phyloP scores from a whole-genome alignment of 2,113 vertebrate species.

The Archocentrus centrarchus region DNA sequence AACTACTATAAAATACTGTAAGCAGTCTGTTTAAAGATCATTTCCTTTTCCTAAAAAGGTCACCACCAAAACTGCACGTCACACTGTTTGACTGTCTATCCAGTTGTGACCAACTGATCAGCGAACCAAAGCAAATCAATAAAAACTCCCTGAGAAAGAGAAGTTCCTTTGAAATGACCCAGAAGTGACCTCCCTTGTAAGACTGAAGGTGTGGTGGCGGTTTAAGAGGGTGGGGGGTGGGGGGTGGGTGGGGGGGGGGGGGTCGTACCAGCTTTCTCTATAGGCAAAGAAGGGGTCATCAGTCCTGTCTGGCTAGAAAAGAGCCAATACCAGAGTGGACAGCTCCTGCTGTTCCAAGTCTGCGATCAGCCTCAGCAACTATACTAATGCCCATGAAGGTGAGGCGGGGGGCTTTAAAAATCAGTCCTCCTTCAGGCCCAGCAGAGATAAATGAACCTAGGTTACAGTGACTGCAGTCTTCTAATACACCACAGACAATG shows the following conservation, averaged over 20 bases:
- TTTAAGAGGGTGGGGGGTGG: constrained; percentile 28
- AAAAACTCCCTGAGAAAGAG: constrained; percentile 72
- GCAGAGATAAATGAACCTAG: constrained; percentile 91
- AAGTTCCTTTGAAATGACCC: constrained; percentile 79
- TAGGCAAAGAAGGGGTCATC: constrained; percentile 82
- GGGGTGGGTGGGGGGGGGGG: constrained; percentile 30
- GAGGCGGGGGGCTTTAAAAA: constrained; percentile 73
- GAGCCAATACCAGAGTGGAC: constrained; percentile 83
- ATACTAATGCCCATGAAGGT: constrained; percentile 78
- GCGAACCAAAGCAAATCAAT: constrained; percentile 76
- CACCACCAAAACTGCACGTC: constrained; percentile 32
- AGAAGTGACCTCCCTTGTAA: constrained; percentile 80
- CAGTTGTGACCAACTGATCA: constrained; percentile 64
- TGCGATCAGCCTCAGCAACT: constrained; percentile 73
- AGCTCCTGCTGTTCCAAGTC: constrained; percentile 90
- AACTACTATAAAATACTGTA: constrained; percentile 10
- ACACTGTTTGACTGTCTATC: constrained; percentile 63
- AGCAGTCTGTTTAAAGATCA: constrained; percentile 25
- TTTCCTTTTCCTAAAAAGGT: constrained; percentile 43
- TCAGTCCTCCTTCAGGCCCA: constrained; percentile 81
- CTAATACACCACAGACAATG: constrained; percentile 93
- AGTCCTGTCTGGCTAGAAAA: constrained; percentile 87
- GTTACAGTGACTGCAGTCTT: constrained; percentile 89
- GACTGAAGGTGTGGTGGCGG: constrained; percentile 62
- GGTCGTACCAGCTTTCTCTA: constrained; percentile 52